A percentile compares a stretch with the other conserved stretches of the same genome.
Conservation (phyloP, 1,140 invertebrate genomes). For the Drosophila biarmipes region DNA sequence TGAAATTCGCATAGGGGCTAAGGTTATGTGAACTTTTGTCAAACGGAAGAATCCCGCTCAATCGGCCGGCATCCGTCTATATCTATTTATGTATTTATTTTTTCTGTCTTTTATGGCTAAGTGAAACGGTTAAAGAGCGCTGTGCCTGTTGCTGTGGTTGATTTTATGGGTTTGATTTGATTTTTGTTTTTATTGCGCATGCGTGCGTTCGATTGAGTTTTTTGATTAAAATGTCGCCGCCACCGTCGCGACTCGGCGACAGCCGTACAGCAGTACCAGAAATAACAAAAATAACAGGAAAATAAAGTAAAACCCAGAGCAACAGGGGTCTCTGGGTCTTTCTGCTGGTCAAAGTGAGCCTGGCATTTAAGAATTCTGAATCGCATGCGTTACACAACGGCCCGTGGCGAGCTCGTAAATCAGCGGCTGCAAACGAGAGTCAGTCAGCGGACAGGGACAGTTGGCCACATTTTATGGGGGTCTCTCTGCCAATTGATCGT, state of each 20-base stretch:
- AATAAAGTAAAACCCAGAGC: constrained; percentile 19
- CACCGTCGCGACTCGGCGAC: constrained; percentile 63
- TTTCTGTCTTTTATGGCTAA: constrained; percentile 24
- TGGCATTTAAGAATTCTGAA: constrained; percentile 81
- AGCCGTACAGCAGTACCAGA: constrained; percentile 24
- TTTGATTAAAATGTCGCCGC: constrained; percentile 82
- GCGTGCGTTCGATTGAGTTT: constrained; percentile 84
- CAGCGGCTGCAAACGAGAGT: constrained; percentile 71
- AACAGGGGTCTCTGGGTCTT: constrained; percentile 33
- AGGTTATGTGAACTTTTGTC: constrained; percentile 57
- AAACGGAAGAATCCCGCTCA: constrained; percentile 41
- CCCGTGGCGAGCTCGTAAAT: constrained; percentile 83
- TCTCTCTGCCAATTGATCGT: constrained; percentile 73
- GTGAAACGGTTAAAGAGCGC: constrained; percentile 62
- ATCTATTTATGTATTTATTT: constrained; percentile 24
- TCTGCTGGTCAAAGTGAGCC: constrained; percentile 62
- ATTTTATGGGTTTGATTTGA: constrained; percentile 75
- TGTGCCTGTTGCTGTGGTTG: constrained; percentile 38
- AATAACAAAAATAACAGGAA: background rate
- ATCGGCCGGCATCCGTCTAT: constrained; percentile 42
- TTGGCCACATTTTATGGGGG: constrained; percentile 79
- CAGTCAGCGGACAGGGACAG: constrained; percentile 57
- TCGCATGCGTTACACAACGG: constrained; percentile 84
- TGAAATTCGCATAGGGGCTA: constrained; percentile 73
- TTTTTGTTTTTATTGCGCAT: constrained; percentile 84